Percentiles rank a stretch among this genome's conserved stretches.
Conservation (phyloP, 2,113 vertebrate species). For the Trachemys scripta region DNA sequence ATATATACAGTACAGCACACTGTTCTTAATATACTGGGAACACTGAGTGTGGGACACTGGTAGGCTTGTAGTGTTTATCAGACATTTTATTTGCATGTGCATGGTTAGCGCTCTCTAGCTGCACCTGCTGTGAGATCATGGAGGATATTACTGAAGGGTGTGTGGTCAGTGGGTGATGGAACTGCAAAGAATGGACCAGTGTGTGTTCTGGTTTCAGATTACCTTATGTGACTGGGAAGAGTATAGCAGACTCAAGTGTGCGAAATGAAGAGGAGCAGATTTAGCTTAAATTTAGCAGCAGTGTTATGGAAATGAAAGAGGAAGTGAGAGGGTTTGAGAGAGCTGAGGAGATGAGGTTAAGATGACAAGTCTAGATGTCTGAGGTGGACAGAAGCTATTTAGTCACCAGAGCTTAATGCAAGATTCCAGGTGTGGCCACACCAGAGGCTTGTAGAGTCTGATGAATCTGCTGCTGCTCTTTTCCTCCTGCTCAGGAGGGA, state of each 20-base stretch:
- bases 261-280: conserved; percentile 57
- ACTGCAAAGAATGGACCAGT: not conserved
- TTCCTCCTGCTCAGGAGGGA: too few relatives aligned
- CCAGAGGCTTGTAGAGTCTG: too few relatives aligned
- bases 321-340: too few relatives aligned
- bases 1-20: rapidly evolving
- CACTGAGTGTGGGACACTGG: rapidly evolving
- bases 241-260: not conserved
- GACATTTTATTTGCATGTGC: not conserved
- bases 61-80: not conserved
- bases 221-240: not conserved
- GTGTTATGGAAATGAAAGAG: not conserved
- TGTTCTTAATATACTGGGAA: not conserved
- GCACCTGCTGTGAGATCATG: not conserved
- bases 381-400: too few relatives aligned
- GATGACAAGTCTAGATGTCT: too few relatives aligned
- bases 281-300: conserved; percentile 66
- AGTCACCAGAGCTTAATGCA: too few relatives aligned
- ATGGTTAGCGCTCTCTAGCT: not conserved
- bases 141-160: not conserved
- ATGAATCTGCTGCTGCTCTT: too few relatives aligned
- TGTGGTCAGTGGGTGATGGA: conserved; percentile 33
- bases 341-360: too few relatives aligned
- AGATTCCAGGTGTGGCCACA: too few relatives aligned
- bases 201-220: conserved; percentile 1